phyloP scores from a whole-genome alignment of 2,797 vertebrate genomes.

The Lates japonicus region DNA sequence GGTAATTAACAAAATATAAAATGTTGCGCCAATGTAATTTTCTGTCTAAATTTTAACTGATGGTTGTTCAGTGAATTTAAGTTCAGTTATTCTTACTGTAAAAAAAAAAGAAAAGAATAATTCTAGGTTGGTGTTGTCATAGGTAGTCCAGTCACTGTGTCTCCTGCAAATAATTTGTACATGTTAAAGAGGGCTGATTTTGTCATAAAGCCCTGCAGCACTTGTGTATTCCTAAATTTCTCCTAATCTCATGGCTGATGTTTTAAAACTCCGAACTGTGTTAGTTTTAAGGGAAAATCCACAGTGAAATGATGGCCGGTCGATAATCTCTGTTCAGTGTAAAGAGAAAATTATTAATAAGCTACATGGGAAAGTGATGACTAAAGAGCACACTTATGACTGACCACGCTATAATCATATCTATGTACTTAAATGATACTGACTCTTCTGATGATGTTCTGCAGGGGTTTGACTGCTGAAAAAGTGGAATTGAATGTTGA shows the following conservation, averaged over 20 bases:
- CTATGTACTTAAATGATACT: neutral
- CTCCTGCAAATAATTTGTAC: neutral
- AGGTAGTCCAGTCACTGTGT: neutral
- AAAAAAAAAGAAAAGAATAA: neutral
- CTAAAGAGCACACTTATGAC: neutral
- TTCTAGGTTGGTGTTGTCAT: neutral
- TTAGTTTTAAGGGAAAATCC: neutral
- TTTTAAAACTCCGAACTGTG: neutral
- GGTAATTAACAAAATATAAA: no score
- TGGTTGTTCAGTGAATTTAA: no score
- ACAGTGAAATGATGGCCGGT: neutral
- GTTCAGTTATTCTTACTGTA: neutral
- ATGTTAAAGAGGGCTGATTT: conserved; percentile 1
- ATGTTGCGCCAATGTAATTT: neutral
- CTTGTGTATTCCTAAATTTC: neutral
- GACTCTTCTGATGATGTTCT: neutral
- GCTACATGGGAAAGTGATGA: conserved; percentile 1
- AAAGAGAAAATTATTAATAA: neutral
- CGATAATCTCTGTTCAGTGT: neutral
- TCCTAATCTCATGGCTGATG: neutral
- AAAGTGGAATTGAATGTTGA: neutral
- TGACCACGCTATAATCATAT: neutral
- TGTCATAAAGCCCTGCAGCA: neutral
- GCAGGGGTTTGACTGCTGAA: neutral
- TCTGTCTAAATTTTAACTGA: no score